Percentiles rank a stretch among this genome's conserved stretches.
phyloP scores from a whole-genome alignment of 2,113 vertebrate species.

The Heterotilapia buettikoferi region DNA sequence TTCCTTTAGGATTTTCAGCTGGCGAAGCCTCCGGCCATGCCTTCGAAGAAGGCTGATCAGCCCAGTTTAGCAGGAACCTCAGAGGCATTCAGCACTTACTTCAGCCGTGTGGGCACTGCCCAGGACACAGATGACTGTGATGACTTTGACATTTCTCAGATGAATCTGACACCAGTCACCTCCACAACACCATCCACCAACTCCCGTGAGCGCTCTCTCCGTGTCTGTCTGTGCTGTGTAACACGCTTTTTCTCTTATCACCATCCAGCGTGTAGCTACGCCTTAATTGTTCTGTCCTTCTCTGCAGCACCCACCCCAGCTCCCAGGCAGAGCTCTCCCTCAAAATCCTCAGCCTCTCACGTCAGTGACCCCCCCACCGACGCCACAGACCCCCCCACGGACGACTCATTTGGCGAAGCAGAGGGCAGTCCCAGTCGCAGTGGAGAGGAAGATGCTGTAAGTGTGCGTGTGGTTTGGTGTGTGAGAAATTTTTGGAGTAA shows the following conservation, averaged over 20 bases:
- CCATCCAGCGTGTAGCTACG: not conserved
- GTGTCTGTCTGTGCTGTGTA: too few relatives aligned
- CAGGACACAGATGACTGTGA: conserved; percentile 98
- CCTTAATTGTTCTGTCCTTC: not conserved
- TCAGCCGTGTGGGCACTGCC: conserved; percentile 93
- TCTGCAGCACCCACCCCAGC: conserved; percentile 89
- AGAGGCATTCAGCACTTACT: conserved; percentile 96
- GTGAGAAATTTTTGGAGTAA: not conserved
- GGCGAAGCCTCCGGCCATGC: conserved; percentile 90
- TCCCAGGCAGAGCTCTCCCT: conserved; percentile 90
- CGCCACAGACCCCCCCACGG: conserved; percentile 81
- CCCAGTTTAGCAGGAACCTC: conserved; percentile 88
- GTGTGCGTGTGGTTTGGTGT: conserved; percentile 51
- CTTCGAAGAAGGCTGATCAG: conserved; percentile 84
- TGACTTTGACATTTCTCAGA: conserved; percentile 98
- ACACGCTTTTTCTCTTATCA: not conserved
- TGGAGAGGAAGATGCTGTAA: conserved; percentile 93
- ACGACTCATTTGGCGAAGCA: conserved; percentile 92
- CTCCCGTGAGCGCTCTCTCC: conserved; percentile 80
- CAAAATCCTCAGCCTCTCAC: conserved; percentile 91
- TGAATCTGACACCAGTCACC: conserved; percentile 98
- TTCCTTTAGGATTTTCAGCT: conserved; percentile 88
- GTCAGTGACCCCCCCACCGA: conserved; percentile 88
- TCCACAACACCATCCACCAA: conserved; percentile 97
- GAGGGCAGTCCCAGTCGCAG: conserved; percentile 95